Evolutionary conservation across 2,797 vertebrate genomes (phyloP).

Genomic region (Peromyscus melanophrys): DNA sequence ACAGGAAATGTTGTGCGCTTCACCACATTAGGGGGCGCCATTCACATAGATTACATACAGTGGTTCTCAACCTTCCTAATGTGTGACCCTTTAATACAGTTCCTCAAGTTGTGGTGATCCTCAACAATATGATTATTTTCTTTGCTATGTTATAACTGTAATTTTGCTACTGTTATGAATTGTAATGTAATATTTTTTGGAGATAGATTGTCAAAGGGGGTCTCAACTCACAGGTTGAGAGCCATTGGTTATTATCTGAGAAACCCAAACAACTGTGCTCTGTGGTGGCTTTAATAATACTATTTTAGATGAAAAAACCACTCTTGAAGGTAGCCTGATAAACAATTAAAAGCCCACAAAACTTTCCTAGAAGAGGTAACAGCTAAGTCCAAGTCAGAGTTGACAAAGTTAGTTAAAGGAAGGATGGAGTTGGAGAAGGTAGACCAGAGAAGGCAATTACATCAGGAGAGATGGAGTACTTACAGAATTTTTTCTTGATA

Average conservation of each 20-base stretch:
- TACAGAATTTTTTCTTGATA: not conserved
- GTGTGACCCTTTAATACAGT: not conserved
- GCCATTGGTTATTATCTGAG: not conserved
- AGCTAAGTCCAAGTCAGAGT: not conserved
- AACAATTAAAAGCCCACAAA: not conserved
- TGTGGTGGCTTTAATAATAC: not conserved
- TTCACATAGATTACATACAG: not conserved
- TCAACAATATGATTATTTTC: not conserved
- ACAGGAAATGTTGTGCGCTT: not conserved
- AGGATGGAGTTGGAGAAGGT: not conserved
- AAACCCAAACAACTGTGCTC: not conserved
- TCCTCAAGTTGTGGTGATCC: not conserved
- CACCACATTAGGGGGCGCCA: not conserved
- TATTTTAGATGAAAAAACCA: slow-evolving; percentile 14
- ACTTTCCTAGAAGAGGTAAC: not conserved
- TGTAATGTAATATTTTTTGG: not conserved
- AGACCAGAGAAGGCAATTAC: not conserved
- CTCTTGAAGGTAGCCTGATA: not conserved
- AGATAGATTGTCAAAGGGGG: not conserved
- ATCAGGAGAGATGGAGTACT: not conserved
- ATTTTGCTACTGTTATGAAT: not conserved
- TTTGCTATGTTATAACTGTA: not conserved
- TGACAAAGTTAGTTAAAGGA: not conserved
- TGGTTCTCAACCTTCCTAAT: not conserved
- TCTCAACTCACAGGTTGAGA: not conserved